Percentiles rank a stretch among this genome's conserved stretches.
These are phyloP conservation scores for Notechis scutatus DNA, from an alignment of 2,113 vertebrate species.

Conservation along the genomic window DNA sequence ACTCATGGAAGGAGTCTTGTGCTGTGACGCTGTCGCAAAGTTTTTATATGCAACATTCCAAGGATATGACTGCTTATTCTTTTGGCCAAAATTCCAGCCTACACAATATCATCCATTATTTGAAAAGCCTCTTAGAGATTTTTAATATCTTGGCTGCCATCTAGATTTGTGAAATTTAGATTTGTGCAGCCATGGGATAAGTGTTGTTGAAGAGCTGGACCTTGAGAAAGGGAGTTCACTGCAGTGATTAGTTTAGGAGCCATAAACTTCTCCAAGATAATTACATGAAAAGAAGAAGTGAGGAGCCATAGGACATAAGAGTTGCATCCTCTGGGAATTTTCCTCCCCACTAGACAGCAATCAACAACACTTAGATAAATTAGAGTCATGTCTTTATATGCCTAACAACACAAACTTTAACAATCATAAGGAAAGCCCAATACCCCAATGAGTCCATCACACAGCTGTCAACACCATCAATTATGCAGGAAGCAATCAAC, in stretches of 20 bases:
- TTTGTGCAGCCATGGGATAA: neutral
- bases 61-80: neutral
- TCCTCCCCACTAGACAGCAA: neutral
- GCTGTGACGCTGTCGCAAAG: neutral
- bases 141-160: neutral
- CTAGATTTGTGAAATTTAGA: neutral
- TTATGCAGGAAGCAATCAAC: neutral
- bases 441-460: neutral
- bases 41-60: neutral
- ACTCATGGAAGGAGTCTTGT: neutral
- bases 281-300: neutral
- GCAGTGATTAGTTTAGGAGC: neutral
- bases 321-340: neutral
- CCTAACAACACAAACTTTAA: neutral
- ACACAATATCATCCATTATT: neutral
- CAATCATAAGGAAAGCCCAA: neutral
- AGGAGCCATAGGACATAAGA: neutral
- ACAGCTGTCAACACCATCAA: neutral
- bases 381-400: neutral
- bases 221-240: neutral
- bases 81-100: neutral
- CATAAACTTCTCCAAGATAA: neutral
- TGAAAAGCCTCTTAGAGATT: neutral
- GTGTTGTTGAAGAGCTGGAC: neutral
- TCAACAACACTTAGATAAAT: neutral